A percentile compares a stretch with the other conserved stretches of the same genome.
These are phyloP conservation scores for Amphibalanus amphitrite DNA, from an alignment of 1,140 invertebrate genomes.

Conservation along the genomic window DNA sequence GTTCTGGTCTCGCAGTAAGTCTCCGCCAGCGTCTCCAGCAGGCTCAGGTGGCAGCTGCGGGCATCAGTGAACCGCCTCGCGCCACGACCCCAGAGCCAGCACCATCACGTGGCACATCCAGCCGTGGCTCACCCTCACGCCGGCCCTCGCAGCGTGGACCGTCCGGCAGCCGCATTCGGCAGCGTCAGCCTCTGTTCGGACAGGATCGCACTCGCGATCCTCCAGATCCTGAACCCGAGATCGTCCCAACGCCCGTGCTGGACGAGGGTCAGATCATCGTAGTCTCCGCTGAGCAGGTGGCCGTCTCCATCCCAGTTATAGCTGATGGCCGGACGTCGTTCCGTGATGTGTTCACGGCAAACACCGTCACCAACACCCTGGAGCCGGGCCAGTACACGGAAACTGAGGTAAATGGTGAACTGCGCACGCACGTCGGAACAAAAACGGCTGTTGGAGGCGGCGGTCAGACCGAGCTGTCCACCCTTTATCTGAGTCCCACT, in stretches of 20 bases:
- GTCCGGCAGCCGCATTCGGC: not conserved
- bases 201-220: slow-evolving; percentile 15
- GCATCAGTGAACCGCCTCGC: not conserved
- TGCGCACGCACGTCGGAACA: not conserved
- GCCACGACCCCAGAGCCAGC: not conserved
- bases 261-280: slow-evolving; percentile 25
- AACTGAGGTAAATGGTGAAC: slow-evolving; percentile 46
- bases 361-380: slow-evolving; percentile 55
- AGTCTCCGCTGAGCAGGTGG: slow-evolving; percentile 16
- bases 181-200: not conserved
- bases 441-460: not conserved
- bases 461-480: not conserved
- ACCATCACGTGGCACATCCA: not conserved
- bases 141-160: not conserved
- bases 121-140: not conserved
- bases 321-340: slow-evolving; percentile 70
- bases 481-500: slow-evolving; percentile 43
- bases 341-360: slow-evolving; percentile 63
- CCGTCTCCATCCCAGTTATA: slow-evolving; percentile 64
- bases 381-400: slow-evolving; percentile 56
- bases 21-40: not conserved
- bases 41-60: not conserved
- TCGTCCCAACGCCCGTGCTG: slow-evolving; percentile 21
- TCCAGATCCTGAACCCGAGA: slow-evolving; percentile 14
- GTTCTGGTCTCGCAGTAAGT: not conserved